phyloP scores from a whole-genome alignment of 2,113 vertebrate genomes.

The Etia nguti region DNA sequence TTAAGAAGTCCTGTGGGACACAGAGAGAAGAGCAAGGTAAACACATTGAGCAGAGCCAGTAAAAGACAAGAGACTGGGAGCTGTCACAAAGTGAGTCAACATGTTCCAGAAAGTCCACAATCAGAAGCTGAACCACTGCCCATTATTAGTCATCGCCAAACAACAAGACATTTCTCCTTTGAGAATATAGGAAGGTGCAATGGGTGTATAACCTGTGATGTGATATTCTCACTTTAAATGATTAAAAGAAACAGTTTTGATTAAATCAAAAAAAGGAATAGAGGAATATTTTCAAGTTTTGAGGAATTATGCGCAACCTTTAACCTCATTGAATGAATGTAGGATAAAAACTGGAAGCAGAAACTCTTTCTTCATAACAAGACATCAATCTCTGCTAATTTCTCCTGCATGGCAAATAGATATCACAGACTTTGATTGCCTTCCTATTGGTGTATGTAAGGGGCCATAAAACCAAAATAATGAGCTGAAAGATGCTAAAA shows the following conservation, averaged over 20 bases:
- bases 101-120: background rate
- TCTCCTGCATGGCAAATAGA: background rate
- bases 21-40: slow-evolving; percentile 37
- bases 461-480: background rate
- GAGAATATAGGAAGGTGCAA: background rate
- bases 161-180: background rate
- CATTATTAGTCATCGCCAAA: background rate
- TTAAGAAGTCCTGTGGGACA: slow-evolving; percentile 26
- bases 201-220: background rate
- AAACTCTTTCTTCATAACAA: background rate
- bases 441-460: background rate
- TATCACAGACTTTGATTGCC: background rate
- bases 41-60: slow-evolving; percentile 1
- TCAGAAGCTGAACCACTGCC: background rate
- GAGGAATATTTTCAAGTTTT: background rate
- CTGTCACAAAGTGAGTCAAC: slow-evolving; percentile 1
- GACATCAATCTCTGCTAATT: background rate
- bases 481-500: background rate
- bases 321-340: background rate
- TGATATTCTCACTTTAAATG: background rate
- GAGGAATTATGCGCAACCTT: background rate
- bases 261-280: background rate
- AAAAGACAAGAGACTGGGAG: slow-evolving; percentile 23
- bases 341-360: background rate
- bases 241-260: background rate